Conservation (phyloP, 2,113 vertebrate genomes). For the Panurus biarmicus region DNA sequence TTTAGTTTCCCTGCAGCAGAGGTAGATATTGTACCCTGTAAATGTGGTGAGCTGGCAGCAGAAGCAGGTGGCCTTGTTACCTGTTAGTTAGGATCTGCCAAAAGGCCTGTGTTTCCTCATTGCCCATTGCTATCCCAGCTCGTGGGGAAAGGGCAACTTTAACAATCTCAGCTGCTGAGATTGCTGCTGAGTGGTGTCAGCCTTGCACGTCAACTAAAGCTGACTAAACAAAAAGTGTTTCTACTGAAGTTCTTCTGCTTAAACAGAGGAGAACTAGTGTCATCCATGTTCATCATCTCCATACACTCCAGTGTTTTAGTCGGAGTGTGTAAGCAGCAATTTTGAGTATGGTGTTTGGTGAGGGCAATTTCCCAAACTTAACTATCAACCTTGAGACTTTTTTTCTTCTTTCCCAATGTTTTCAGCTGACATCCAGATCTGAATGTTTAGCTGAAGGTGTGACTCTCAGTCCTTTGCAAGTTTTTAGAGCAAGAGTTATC, state of each 20-base stretch:
- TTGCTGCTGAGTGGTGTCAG: not conserved
- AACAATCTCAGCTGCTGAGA: not conserved
- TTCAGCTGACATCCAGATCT: not conserved
- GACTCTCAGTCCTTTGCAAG: not conserved
- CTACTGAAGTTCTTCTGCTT: not conserved
- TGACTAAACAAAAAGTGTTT: not conserved
- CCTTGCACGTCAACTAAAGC: fast-evolving
- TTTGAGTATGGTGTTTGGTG: not conserved
- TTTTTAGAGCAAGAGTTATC: not conserved
- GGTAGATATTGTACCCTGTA: not conserved
- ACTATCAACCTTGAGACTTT: not conserved
- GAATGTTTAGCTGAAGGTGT: not conserved
- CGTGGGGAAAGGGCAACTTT: not conserved
- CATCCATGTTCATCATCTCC: not conserved
- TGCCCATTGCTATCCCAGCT: not conserved
- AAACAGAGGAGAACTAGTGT: not conserved
- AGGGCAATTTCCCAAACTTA: not conserved
- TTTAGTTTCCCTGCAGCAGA: not conserved
- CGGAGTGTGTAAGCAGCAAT: not conserved
- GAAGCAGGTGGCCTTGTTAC: not conserved
- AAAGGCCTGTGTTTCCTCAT: not conserved
- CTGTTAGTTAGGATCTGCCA: not conserved
- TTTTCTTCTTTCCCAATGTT: not conserved
- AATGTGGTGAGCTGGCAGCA: not conserved
- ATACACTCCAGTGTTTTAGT: not conserved